Conservation (phyloP, 2,888 invertebrate genomes). For the Oegoconia quadripuncta region DNA sequence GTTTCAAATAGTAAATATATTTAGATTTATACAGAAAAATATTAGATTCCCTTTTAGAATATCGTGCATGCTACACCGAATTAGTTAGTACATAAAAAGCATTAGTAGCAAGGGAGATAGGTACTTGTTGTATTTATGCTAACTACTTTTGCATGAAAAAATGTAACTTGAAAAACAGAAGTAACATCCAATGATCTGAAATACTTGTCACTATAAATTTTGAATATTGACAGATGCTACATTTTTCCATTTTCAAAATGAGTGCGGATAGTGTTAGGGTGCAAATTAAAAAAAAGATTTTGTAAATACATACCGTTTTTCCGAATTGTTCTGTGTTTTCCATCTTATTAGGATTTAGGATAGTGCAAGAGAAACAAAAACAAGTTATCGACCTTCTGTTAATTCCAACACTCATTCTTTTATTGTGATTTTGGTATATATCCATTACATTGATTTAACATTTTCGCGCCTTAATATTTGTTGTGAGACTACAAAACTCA, state of each 20-base stretch:
- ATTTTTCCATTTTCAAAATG: conserved; percentile 54
- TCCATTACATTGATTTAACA: conserved; percentile 60
- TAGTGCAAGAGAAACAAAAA: conserved; percentile 58
- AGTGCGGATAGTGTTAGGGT: conserved; percentile 64
- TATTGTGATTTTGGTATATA: conserved; percentile 75
- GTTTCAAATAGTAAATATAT: conserved; percentile 31
- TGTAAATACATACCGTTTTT: conserved; percentile 69
- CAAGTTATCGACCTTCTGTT: conserved; percentile 73
- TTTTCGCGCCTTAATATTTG: conserved; percentile 71
- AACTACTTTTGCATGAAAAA: conserved; percentile 31
- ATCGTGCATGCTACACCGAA: conserved; percentile 42
- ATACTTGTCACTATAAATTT: not conserved
- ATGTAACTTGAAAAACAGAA: conserved; percentile 30
- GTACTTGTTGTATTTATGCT: too few relatives aligned
- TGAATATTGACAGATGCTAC: conserved; percentile 19
- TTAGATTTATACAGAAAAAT: conserved; percentile 8
- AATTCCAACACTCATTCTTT: conserved; percentile 80
- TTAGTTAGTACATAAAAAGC: conserved; percentile 11
- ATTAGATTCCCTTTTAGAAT: not conserved
- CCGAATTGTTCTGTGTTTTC: conserved; percentile 32
- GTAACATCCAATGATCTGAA: too few relatives aligned
- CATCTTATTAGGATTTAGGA: conserved; percentile 49
- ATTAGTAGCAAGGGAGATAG: conserved; percentile 36
- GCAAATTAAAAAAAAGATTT: conserved; percentile 61
- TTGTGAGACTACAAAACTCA: conserved; percentile 72